Conservation (phyloP, 2,113 vertebrate species). For the Papio anubis region DNA sequence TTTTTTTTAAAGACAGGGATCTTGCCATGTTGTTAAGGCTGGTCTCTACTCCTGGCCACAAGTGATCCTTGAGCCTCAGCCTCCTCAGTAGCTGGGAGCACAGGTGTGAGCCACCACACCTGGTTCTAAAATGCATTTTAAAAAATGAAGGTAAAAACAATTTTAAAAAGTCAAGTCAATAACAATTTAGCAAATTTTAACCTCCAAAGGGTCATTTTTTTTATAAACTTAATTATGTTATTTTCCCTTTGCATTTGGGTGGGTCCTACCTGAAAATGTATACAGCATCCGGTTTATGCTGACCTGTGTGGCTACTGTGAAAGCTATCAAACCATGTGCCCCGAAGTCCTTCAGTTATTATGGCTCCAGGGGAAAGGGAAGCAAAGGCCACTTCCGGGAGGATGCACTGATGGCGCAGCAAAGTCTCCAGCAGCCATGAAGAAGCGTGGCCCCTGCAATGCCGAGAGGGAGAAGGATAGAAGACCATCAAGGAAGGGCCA, state of each 20-base stretch:
- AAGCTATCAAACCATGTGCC: background rate
- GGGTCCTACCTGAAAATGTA: background rate
- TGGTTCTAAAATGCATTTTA: background rate
- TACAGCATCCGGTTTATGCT: no score
- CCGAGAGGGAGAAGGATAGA: rapidly evolving
- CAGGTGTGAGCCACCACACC: no score
- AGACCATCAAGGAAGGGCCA: background rate
- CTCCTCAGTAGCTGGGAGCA: no score
- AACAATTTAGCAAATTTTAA: background rate
- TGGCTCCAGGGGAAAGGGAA: background rate
- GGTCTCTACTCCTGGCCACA: no score
- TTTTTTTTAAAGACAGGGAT: no score
- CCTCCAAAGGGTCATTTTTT: background rate
- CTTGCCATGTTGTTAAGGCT: no score
- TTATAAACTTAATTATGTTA: background rate
- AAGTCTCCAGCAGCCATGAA: rapidly evolving
- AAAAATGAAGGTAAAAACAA: background rate
- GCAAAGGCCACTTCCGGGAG: no score
- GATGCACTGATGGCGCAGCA: rapidly evolving
- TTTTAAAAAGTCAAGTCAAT: background rate
- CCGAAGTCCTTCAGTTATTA: background rate
- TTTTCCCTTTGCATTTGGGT: background rate
- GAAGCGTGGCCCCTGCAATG: rapidly evolving
- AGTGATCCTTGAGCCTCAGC: no score
- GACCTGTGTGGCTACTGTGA: no score